These are phyloP conservation scores for Xestobium rufovillosum DNA, from an alignment of 2,888 invertebrate genomes.

Conservation along the genomic window DNA sequence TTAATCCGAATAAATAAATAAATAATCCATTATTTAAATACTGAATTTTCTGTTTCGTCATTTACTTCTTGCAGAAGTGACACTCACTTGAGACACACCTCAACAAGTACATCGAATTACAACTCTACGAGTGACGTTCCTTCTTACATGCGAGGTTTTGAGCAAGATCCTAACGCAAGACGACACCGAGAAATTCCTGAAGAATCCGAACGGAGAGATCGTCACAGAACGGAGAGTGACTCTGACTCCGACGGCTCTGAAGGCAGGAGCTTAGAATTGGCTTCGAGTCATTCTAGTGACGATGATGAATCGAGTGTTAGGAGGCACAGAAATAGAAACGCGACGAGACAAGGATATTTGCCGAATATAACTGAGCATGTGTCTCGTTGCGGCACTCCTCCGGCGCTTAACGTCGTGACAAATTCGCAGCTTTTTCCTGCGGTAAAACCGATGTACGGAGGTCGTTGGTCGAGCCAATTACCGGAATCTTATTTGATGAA, in stretches of 20 bases:
- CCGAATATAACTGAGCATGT: conserved; percentile 55
- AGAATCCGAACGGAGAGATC: conserved; percentile 33
- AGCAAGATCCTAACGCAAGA: conserved; percentile 51
- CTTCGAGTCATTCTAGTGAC: conserved; percentile 93
- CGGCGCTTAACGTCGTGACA: conserved; percentile 54
- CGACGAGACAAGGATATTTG: conserved; percentile 50
- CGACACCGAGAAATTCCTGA: conserved; percentile 47
- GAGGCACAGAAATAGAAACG: conserved; percentile 34
- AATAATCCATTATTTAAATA: too few relatives aligned
- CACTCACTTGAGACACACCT: conserved; percentile 73
- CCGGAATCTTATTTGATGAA: conserved; percentile 56
- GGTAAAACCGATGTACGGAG: conserved; percentile 53
- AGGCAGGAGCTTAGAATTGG: conserved; percentile 79
- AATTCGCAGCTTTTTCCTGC: conserved; percentile 64
- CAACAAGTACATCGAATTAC: conserved; percentile 81
- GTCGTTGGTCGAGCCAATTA: conserved; percentile 60
- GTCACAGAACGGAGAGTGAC: conserved; percentile 51
- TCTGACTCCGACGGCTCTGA: conserved; percentile 73
- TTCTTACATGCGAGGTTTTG: conserved; percentile 60
- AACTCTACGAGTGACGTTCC: conserved; percentile 74
- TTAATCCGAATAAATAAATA: too few relatives aligned
- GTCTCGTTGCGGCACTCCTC: conserved; percentile 48
- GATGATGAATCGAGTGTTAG: conserved; percentile 62
- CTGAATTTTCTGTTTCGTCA: conserved; percentile 14
- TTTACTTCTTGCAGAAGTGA: conserved; percentile 70